phyloP scores from a whole-genome alignment of 1,140 invertebrate genomes.

The Pseudomyrmex pallidus region DNA sequence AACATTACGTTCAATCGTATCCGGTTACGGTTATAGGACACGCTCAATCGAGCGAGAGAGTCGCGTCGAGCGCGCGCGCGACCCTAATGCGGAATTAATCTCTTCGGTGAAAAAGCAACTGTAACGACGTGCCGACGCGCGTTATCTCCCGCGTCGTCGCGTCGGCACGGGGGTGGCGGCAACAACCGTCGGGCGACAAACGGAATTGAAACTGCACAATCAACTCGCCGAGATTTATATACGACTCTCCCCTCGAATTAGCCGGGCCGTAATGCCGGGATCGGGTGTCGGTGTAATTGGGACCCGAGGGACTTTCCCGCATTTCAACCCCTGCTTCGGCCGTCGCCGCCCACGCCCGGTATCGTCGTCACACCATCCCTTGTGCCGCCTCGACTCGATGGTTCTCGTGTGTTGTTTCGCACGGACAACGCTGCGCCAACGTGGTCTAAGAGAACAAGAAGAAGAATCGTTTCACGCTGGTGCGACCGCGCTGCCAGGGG shows the following conservation, averaged over 20 bases:
- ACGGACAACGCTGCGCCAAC: neutral
- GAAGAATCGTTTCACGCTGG: slow-evolving; percentile 46
- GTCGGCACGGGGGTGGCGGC: neutral
- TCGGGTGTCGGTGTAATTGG: slow-evolving; percentile 84
- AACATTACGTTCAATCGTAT: slow-evolving; percentile 55
- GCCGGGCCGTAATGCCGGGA: slow-evolving; percentile 81
- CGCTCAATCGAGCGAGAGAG: slow-evolving; percentile 41
- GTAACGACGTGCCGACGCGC: slow-evolving; percentile 52
- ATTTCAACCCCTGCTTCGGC: slow-evolving; percentile 58
- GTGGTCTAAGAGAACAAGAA: neutral
- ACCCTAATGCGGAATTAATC: slow-evolving; percentile 52
- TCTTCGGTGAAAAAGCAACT: slow-evolving; percentile 45
- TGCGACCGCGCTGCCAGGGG: slow-evolving; percentile 7
- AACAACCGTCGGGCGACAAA: slow-evolving; percentile 72
- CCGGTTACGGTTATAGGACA: slow-evolving; percentile 48
- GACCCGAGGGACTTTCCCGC: slow-evolving; percentile 81
- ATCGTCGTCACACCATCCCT: slow-evolving; percentile 60
- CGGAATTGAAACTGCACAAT: slow-evolving; percentile 80
- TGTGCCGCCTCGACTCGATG: slow-evolving; percentile 13
- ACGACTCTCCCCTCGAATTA: slow-evolving; percentile 82
- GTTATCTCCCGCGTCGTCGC: slow-evolving; percentile 33
- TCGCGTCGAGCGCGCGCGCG: slow-evolving; percentile 20
- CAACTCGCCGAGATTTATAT: slow-evolving; percentile 82
- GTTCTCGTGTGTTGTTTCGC: neutral
- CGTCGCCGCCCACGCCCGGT: slow-evolving; percentile 29